A percentile compares a stretch with the other conserved stretches of the same genome.
These are phyloP conservation scores for Melanotaenia boesemani DNA, from an alignment of 2,797 vertebrate genomes.

Conservation along the genomic window DNA sequence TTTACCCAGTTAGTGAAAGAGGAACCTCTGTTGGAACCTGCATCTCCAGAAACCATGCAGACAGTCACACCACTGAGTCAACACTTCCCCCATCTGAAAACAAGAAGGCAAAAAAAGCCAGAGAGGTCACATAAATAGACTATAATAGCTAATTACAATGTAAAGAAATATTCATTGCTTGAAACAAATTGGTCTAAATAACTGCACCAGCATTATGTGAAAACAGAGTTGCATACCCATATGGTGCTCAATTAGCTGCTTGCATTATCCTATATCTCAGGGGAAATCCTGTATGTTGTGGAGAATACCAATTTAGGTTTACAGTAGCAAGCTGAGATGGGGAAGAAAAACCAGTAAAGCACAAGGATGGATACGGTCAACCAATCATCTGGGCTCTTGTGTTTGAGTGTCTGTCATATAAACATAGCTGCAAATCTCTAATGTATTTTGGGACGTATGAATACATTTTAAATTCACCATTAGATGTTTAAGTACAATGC, in stretches of 20 bases:
- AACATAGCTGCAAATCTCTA: too few species aligned
- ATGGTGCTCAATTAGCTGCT: conserved; percentile 23
- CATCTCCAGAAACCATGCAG: conserved; percentile 71
- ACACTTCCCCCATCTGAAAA: conserved; percentile 63
- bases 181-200: not conserved
- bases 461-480: not conserved
- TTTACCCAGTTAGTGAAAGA: conserved; percentile 73
- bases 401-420: not conserved
- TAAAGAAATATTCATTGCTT: not conserved
- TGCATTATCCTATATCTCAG: not conserved
- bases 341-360: not conserved
- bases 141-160: not conserved
- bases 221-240: not conserved
- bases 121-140: not conserved
- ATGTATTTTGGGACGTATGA: too few species aligned
- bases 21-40: conserved; percentile 56
- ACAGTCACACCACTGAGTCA: conserved; percentile 37
- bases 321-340: conserved; percentile 1
- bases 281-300: conserved; percentile 10
- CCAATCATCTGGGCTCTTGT: conserved; percentile 3
- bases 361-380: not conserved
- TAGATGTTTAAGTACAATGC: not conserved
- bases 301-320: conserved; percentile 10
- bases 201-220: not conserved
- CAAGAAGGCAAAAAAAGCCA: not conserved